Conservation (phyloP, 1,140 invertebrate species). For the Bathynomus jamesi region DNA sequence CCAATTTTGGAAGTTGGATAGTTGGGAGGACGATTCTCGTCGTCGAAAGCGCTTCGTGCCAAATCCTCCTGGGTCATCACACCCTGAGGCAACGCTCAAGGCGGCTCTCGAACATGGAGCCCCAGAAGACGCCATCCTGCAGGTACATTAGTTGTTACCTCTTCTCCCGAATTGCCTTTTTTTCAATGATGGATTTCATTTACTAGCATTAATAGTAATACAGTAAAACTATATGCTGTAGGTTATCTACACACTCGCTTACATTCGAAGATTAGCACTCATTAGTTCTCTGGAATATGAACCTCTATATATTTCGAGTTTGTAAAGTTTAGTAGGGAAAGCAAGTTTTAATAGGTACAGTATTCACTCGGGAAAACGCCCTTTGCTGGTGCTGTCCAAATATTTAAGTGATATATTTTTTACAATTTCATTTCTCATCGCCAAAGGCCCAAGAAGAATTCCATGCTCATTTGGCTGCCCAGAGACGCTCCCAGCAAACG, state of each 20-base stretch:
- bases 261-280: neutral
- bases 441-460: slow-evolving; percentile 83
- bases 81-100: slow-evolving; percentile 85
- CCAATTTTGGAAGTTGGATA: slow-evolving; percentile 92
- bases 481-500: slow-evolving; percentile 55
- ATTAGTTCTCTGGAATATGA: neutral
- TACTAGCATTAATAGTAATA: no score
- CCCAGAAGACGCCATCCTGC: slow-evolving; percentile 83
- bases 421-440: neutral
- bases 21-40: slow-evolving; percentile 98
- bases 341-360: no score
- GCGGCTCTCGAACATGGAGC: slow-evolving; percentile 77
- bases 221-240: neutral
- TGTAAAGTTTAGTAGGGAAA: no score
- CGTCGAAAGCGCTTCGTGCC: slow-evolving; percentile 87
- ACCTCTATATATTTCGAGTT: neutral
- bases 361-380: no score
- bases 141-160: no score
- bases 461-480: slow-evolving; percentile 74
- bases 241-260: neutral
- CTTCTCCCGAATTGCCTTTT: no score
- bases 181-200: no score
- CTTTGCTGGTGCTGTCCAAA: neutral
- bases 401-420: neutral
- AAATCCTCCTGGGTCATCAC: slow-evolving; percentile 84